These are phyloP conservation scores for Glaucopsyche alexis DNA, from an alignment of 2,888 invertebrate genomes.

Conservation along the genomic window DNA sequence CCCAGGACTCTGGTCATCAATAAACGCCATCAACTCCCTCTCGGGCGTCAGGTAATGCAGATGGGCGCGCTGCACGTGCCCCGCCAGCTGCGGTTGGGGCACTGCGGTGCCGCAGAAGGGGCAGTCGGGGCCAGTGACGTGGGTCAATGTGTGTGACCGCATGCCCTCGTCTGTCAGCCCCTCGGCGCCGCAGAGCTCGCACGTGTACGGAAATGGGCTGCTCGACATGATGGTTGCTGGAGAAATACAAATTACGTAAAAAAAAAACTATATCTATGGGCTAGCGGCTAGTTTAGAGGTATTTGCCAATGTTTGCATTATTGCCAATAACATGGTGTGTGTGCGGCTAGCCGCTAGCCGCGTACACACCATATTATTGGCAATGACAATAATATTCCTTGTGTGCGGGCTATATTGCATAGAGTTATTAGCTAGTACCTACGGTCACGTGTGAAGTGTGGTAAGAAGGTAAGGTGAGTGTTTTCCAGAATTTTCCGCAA, in stretches of 20 bases:
- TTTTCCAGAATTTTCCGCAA: too few species aligned
- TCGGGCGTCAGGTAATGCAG: constrained; percentile 90
- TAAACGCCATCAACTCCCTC: constrained; percentile 87
- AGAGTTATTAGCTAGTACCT: too few species aligned
- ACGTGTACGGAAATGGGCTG: constrained; percentile 79
- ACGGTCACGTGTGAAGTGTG: too few species aligned
- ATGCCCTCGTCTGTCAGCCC: constrained; percentile 89
- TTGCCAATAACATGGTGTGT: too few species aligned
- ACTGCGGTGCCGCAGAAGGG: constrained; percentile 90
- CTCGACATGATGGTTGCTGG: constrained; percentile 55
- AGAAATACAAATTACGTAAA: background rate
- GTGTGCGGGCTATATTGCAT: too few species aligned
- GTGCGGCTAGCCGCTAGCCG: too few species aligned
- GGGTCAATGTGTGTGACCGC: constrained; percentile 88
- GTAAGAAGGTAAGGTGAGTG: too few species aligned
- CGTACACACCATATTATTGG: too few species aligned
- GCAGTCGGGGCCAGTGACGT: constrained; percentile 89
- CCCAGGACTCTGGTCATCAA: constrained; percentile 85
- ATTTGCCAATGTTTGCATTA: too few species aligned
- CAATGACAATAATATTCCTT: too few species aligned
- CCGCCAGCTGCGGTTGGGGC: constrained; percentile 86
- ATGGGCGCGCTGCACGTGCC: constrained; percentile 92
- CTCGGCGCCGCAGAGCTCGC: constrained; percentile 92
- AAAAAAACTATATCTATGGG: too few species aligned
- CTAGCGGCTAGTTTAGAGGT: too few species aligned